Evolutionary conservation across 2,113 vertebrate genomes (phyloP).

Genomic region (Carassius carassius): DNA sequence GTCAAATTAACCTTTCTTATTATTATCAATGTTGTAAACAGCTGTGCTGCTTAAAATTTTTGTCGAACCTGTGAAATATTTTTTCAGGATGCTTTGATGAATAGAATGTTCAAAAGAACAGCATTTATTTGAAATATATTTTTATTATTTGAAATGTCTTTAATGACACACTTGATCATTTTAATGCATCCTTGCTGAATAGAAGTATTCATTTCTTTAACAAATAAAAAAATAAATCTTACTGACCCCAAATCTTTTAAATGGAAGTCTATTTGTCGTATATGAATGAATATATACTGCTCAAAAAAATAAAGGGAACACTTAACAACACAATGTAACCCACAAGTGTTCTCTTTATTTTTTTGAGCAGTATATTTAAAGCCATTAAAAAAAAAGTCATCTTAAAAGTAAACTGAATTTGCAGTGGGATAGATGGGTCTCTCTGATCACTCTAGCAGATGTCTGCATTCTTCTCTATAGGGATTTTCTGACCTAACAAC

Average conservation of each 20-base stretch:
- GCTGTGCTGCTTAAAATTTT: too few species aligned
- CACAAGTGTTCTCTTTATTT: too few species aligned
- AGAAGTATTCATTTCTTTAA: background rate
- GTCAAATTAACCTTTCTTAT: too few species aligned
- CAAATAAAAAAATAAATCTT: background rate
- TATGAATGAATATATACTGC: background rate
- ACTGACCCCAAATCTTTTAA: background rate
- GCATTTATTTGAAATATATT: background rate
- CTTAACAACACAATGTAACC: too few species aligned
- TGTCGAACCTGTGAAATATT: too few species aligned
- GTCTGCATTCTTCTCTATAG: slow-evolving; percentile 29
- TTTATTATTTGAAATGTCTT: background rate
- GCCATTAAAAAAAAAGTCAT: background rate
- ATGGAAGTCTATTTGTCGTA: background rate
- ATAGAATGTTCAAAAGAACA: background rate
- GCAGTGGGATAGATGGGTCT: background rate
- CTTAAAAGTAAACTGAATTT: slow-evolving; percentile 1
- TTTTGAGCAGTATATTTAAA: background rate
- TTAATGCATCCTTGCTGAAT: background rate
- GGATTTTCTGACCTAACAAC: slow-evolving; percentile 13
- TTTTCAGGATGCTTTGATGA: background rate
- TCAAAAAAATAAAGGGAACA: too few species aligned
- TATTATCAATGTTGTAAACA: too few species aligned
- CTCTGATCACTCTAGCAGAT: slow-evolving; percentile 43
- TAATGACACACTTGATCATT: background rate